Conservation (phyloP, 2,888 invertebrate genomes). For the Eristalinus sepulchralis region DNA sequence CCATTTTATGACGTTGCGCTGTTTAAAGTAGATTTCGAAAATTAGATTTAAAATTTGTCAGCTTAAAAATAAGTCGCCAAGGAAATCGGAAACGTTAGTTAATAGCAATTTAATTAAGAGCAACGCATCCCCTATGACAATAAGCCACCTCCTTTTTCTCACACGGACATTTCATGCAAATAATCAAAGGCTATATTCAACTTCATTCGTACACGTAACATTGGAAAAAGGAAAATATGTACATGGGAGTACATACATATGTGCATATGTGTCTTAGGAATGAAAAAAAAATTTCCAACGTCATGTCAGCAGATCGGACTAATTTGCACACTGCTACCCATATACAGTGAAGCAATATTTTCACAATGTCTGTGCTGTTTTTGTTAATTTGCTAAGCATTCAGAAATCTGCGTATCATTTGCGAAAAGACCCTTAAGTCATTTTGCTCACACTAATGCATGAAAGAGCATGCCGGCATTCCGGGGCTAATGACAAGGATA, state of each 20-base stretch:
- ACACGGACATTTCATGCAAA: too few species aligned
- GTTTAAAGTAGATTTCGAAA: too few species aligned
- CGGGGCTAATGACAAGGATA: slow-evolving; percentile 29
- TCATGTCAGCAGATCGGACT: not conserved
- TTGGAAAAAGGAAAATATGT: not conserved
- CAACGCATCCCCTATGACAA: too few species aligned
- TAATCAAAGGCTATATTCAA: too few species aligned
- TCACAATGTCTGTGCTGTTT: slow-evolving; percentile 18
- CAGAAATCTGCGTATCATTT: slow-evolving; percentile 29
- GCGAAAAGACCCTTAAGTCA: slow-evolving; percentile 6
- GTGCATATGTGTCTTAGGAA: not conserved
- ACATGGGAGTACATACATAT: too few species aligned
- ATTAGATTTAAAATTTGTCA: too few species aligned
- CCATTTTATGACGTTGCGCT: too few species aligned
- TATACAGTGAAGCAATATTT: not conserved
- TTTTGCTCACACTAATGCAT: not conserved
- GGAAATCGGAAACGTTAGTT: too few species aligned
- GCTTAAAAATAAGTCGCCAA: too few species aligned
- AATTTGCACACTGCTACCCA: not conserved
- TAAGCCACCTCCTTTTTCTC: too few species aligned
- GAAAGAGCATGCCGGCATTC: not conserved
- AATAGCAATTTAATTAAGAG: too few species aligned
- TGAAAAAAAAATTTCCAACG: not conserved
- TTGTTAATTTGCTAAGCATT: slow-evolving; percentile 39
- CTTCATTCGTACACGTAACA: too few species aligned